Conservation (phyloP, 2,797 vertebrate genomes). For the Sphenopsis melanotis region DNA sequence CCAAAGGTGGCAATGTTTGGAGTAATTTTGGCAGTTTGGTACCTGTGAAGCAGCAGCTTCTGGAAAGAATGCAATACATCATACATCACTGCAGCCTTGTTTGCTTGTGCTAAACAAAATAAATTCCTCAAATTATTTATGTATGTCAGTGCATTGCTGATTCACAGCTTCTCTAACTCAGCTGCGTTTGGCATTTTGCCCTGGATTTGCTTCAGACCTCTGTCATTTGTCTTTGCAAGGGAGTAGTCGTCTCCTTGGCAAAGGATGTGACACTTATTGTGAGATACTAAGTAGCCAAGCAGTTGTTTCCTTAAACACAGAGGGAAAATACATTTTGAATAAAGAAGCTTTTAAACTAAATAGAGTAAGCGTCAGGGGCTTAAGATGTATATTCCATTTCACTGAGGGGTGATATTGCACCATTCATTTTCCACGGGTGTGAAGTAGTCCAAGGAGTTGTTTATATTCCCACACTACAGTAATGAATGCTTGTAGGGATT, state of each 20-base stretch:
- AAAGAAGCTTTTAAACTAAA: constrained; percentile 13
- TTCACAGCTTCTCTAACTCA: background rate
- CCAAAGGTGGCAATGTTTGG: background rate
- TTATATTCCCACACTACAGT: background rate
- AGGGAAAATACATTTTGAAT: constrained; percentile 20
- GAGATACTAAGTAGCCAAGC: constrained; percentile 1
- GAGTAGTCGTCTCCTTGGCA: background rate
- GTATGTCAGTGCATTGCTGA: background rate
- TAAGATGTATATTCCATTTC: background rate
- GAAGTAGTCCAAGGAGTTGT: background rate
- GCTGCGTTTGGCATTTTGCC: background rate
- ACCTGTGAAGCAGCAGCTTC: background rate
- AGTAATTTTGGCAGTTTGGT: background rate
- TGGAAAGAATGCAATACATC: background rate
- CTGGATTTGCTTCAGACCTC: background rate
- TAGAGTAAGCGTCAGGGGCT: background rate
- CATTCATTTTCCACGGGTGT: background rate
- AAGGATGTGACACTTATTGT: background rate
- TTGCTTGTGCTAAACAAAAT: constrained; percentile 31
- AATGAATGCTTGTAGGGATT: background rate
- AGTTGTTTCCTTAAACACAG: background rate
- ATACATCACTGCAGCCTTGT: background rate
- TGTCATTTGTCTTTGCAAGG: background rate
- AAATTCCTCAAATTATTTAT: constrained; percentile 24
- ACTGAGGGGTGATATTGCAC: background rate